Conservation (phyloP, 1,140 invertebrate species). For the Brachionus paranguensis region DNA sequence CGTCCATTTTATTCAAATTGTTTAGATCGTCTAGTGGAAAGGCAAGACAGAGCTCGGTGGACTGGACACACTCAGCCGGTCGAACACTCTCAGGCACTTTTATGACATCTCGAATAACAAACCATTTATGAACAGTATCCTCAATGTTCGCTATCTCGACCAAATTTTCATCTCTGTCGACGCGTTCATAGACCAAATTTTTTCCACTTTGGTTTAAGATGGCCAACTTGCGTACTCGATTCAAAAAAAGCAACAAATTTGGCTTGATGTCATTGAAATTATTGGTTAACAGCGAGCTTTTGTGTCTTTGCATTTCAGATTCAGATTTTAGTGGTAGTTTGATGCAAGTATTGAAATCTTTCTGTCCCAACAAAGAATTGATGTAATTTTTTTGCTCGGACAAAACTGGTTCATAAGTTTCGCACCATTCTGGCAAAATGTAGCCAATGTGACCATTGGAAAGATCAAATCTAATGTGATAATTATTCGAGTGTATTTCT, state of each 20-base stretch:
- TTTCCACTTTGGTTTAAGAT: neutral
- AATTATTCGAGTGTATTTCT: constrained; percentile 55
- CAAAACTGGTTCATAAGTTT: neutral
- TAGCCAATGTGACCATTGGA: constrained; percentile 49
- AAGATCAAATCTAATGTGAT: constrained; percentile 53
- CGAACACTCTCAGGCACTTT: neutral
- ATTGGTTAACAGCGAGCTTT: constrained; percentile 43
- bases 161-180: neutral
- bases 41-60: constrained; percentile 18
- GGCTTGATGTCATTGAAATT: constrained; percentile 53
- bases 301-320: constrained; percentile 43
- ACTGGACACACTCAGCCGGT: neutral
- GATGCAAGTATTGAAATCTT: constrained; percentile 50
- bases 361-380: neutral
- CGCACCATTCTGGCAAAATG: constrained; percentile 47
- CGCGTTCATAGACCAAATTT: neutral
- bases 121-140: constrained; percentile 3
- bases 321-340: constrained; percentile 47
- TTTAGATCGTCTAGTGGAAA: constrained; percentile 24
- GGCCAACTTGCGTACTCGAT: constrained; percentile 45
- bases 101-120: neutral
- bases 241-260: constrained; percentile 50
- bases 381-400: neutral
- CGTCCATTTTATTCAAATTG: neutral
- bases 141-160: neutral